Base-by-base conservation (phyloP, 2,797 vertebrate genomes). In the Brachyalestes nurse region DNA sequence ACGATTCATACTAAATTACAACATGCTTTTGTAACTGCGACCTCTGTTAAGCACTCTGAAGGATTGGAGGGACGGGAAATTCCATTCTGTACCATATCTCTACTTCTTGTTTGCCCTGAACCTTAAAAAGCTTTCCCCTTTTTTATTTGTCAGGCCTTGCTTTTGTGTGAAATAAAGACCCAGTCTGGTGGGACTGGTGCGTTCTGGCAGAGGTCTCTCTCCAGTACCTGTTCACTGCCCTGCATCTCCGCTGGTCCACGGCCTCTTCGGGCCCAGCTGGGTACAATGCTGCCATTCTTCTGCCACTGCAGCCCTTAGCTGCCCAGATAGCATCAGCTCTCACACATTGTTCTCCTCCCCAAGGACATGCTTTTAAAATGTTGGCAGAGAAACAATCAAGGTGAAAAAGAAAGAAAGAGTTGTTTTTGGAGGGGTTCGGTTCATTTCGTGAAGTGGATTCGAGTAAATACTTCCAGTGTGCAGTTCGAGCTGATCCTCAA, bases 221-320 rank as follows among this genome's bases (percentile, higher is more conserved):
- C 6, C 45, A 67, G 40, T 79, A 42, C 73, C 75, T 77, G 67
- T 75, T 86, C 77, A 77, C 77, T 82, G 49, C 80, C 75, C 78
- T 76, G 78, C 70, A 61, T 72, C 82, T 84, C 72, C 58, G 64
- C 79, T 53, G 17, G 55, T 84, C 65, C 66, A 65, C 58, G 65
- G 45, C 72, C 76, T 49, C 51, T 61, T 40, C 60, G 49, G 65
- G 77, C 17, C 12, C 42, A 62, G 78, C 82, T 72, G 45, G 65
- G 47, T 67, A 86, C 87, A 85, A 85, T 78, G 78, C 65, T 75
- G 49, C 38, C 81, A 80, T 84, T 86, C 85, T 86, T 83, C 78
- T 82, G 61, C 60, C 23, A 34, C 58, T 42, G 72, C 47, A 38
- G 79, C 75, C 66, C 72, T 84, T 76, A 70, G 65, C 65, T 57